phyloP scores from a whole-genome alignment of 2,888 invertebrate genomes.

The Cyrtodaria siliqua region DNA sequence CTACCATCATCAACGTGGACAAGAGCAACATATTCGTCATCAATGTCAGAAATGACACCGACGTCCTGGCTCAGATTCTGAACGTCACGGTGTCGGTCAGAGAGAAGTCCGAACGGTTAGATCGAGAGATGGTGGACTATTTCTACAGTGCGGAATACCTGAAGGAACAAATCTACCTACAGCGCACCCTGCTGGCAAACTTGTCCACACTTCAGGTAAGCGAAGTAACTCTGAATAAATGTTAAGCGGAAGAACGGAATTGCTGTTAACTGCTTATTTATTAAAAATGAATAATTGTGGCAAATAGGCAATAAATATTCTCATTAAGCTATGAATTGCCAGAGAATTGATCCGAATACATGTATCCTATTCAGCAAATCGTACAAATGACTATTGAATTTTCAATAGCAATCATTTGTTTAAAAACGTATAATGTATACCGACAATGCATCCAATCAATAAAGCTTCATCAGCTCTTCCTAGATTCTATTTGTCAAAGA shows the following conservation, averaged over 20 bases:
- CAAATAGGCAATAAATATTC: not conserved
- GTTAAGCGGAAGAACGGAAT: not conserved
- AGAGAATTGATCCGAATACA: no score
- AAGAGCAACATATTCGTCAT: conserved; percentile 97
- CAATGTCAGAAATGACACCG: conserved; percentile 96
- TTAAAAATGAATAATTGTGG: not conserved
- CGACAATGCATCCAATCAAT: no score
- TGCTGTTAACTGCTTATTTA: no score
- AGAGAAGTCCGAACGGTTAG: conserved; percentile 68
- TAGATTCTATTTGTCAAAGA: no score
- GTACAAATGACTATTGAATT: no score
- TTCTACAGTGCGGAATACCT: conserved; percentile 96
- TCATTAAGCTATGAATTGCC: no score
- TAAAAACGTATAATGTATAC: no score
- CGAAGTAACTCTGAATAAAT: conserved; percentile 1
- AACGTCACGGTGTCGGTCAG: conserved; percentile 97
- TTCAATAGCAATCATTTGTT: no score
- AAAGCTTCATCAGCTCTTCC: no score
- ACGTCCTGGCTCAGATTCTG: conserved; percentile 92
- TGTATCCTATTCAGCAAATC: no score
- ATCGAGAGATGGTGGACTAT: conserved; percentile 86
- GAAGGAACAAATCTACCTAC: conserved; percentile 97
- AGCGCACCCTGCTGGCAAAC: conserved; percentile 94
- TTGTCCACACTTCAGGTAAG: conserved; percentile 93
- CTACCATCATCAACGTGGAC: conserved; percentile 96